Evolutionary conservation across 2,888 invertebrate species (phyloP).

Genomic region (Laothoe populi): DNA sequence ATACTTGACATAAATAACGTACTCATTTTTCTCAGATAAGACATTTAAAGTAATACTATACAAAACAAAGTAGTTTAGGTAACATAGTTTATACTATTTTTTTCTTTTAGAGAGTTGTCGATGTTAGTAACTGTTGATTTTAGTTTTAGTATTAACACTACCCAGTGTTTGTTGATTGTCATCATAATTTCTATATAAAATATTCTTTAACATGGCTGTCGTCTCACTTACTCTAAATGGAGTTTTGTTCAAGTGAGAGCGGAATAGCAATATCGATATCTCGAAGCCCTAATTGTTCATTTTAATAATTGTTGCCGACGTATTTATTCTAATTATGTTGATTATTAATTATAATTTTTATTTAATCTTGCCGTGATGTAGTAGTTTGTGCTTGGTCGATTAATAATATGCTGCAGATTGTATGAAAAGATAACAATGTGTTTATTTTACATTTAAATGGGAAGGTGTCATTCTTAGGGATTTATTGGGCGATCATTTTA

Average conservation of each 20-base stretch:
- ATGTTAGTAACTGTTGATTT: conserved; percentile 36
- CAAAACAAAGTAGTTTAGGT: neutral
- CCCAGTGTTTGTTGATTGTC: conserved; percentile 37
- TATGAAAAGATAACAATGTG: conserved; percentile 46
- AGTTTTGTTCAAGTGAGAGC: neutral
- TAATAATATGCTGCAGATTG: conserved; percentile 55
- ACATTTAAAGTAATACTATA: neutral
- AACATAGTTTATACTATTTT: neutral
- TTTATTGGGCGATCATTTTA: neutral
- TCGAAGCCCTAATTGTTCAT: conserved; percentile 26
- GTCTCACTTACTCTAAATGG: neutral
- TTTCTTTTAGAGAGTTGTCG: conserved; percentile 40
- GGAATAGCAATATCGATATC: conserved; percentile 14
- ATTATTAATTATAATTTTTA: conserved; percentile 50
- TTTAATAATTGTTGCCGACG: conserved; percentile 50
- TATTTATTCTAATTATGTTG: conserved; percentile 63
- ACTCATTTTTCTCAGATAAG: neutral
- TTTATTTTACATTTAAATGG: conserved; percentile 22
- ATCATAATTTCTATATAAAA: conserved; percentile 3
- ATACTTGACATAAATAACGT: neutral
- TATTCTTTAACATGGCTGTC: neutral
- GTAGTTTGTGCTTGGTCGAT: conserved; percentile 33
- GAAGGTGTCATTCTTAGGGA: conserved; percentile 32
- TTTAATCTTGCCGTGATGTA: conserved; percentile 48
- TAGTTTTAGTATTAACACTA: conserved; percentile 33